Base-by-base conservation (phyloP, 2,113 vertebrate species). In the Tupaia chinensis region DNA sequence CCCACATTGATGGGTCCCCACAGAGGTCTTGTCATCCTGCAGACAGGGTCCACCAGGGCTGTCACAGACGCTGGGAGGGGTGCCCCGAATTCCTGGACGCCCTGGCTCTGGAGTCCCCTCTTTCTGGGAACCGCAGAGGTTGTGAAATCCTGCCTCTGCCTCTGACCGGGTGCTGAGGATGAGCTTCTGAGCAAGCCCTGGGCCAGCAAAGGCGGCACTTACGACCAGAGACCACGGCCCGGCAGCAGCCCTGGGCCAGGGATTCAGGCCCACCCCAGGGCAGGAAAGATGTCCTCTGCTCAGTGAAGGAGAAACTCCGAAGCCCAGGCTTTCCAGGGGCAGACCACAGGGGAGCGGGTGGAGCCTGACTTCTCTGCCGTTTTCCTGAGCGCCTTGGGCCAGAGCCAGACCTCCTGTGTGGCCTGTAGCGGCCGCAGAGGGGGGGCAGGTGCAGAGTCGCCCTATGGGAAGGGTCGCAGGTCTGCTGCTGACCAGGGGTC, bases 241-340 rank as follows among this genome's bases (percentile, higher is more conserved):
- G 5, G 44, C 44, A 44, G 44, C 44, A 2, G 16, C 0, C 0
- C 27, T 44, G 44, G 54, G 23, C 0, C 0, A 23, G 70, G 9
- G 9, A n/a, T 5, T 29, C 12, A 15, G 72, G 32, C 25, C 72
- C 1, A 0, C 13, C n/a, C 1, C 0, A 1, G 27, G 72, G 19
- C 77, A 58, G 77, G 27, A 66, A 20, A 19, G 5, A 3, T 3
- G 15, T 61, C 58, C 74, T 25, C n/a, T 29, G 81, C 25, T 2
- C n/a, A 0, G 1, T 1, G 32, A 32, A 6, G 9, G 13, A 19
- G 53, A 19, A 8, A 8, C 4, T 65, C 2, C 3, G 34, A 9
- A 14, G 19, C 8, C 92, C 11, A n/a, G 20, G 56, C 63, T 80
- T 25, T 14, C 20, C 54, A 2, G 4, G 9, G 25, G 19, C 9